Conservation (phyloP, 2,888 invertebrate species). For the Psococerastis gibbosa region DNA sequence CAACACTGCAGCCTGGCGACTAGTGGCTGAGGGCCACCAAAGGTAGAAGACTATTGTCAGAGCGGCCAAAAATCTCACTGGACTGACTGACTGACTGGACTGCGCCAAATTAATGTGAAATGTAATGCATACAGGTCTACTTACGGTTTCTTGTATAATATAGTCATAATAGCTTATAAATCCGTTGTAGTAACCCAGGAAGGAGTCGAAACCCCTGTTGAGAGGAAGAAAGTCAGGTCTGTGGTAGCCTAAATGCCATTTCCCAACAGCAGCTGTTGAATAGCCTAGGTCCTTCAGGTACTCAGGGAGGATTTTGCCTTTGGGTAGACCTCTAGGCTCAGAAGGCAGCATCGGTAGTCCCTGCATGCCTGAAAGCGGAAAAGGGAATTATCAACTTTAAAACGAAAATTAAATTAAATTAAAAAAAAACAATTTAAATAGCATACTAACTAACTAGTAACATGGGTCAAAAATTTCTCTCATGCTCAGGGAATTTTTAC, state of each 20-base stretch:
- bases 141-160: constrained; percentile 30
- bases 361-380: constrained; percentile 44
- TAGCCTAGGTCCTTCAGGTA: constrained; percentile 47
- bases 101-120: too few relatives aligned
- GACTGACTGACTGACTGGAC: too few relatives aligned
- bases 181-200: constrained; percentile 61
- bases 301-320: constrained; percentile 50
- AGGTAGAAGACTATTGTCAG: too few relatives aligned
- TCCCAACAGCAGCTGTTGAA: constrained; percentile 64
- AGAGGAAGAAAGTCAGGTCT: constrained; percentile 49
- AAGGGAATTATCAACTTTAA: too few relatives aligned
- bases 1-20: neutral
- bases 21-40: too few relatives aligned
- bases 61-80: too few relatives aligned
- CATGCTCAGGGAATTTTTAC: too few relatives aligned
- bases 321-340: constrained; percentile 51
- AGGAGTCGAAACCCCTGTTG: constrained; percentile 57
- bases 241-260: constrained; percentile 79
- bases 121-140: constrained; percentile 15
- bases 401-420: too few relatives aligned
- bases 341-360: constrained; percentile 44
- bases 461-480: too few relatives aligned
- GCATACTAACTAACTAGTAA: too few relatives aligned
- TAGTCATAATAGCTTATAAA: constrained; percentile 58
- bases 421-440: too few relatives aligned